Evolutionary conservation across 2,797 vertebrate species (phyloP).

Genomic region (Hypotaenidia philippensis): DNA sequence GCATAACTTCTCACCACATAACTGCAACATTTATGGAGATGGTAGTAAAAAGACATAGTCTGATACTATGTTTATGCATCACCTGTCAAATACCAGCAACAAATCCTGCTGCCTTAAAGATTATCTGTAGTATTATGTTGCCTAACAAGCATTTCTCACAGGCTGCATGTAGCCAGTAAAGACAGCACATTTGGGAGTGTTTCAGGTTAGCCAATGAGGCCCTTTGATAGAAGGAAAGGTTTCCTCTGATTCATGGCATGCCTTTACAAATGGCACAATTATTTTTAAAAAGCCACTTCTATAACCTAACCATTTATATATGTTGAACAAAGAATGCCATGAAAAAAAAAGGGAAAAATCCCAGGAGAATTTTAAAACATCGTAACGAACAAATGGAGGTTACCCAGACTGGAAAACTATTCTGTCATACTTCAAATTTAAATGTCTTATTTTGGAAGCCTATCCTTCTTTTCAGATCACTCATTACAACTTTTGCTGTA

Average conservation of each 20-base stretch:
- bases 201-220: not conserved
- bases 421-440: not conserved
- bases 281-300: not conserved
- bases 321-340: not conserved
- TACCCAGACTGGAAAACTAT: not conserved
- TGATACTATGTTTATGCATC: not conserved
- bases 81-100: not conserved
- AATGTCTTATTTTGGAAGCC: not conserved
- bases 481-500: accelerated
- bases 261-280: not conserved
- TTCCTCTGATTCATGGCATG: not conserved
- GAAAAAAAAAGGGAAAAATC: not conserved
- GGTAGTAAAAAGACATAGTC: not conserved
- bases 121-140: not conserved
- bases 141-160: not conserved
- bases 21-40: not conserved
- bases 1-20: not conserved
- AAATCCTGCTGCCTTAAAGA: not conserved
- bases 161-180: not conserved
- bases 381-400: not conserved
- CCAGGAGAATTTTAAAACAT: not conserved
- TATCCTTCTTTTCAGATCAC: not conserved
- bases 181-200: not conserved
- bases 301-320: not conserved
- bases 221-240: not conserved